Percentiles rank a stretch among this genome's conserved stretches.
These are phyloP conservation scores for Drosophila subobscura DNA, from an alignment of 1,140 invertebrate genomes.

Conservation along the genomic window DNA sequence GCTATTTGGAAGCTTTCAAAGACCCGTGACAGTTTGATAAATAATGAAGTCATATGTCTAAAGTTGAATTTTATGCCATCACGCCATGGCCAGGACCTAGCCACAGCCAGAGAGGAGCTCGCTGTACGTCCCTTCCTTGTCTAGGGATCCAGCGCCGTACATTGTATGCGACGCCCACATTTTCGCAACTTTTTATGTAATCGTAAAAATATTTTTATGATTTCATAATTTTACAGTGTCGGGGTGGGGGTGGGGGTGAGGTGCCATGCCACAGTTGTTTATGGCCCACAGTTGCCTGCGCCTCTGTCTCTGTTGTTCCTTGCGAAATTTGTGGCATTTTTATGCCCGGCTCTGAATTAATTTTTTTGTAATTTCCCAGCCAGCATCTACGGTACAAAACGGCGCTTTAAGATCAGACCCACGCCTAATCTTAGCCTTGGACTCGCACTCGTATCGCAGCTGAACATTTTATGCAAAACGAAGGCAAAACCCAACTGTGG, in stretches of 20 bases:
- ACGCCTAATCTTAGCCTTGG: slow-evolving; percentile 61
- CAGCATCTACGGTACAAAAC: slow-evolving; percentile 43
- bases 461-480: slow-evolving; percentile 74
- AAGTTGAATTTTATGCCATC: slow-evolving; percentile 76
- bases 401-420: slow-evolving; percentile 53
- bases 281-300: slow-evolving; percentile 34
- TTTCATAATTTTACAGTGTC: slow-evolving; percentile 81
- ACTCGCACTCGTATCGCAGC: slow-evolving; percentile 37
- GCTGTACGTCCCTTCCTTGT: slow-evolving; percentile 19
- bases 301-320: slow-evolving; percentile 5
- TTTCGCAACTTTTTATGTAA: slow-evolving; percentile 78
- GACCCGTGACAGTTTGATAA: slow-evolving; percentile 70
- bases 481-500: slow-evolving; percentile 65
- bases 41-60: slow-evolving; percentile 81
- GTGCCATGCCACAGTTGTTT: too few species aligned
- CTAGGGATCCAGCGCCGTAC: slow-evolving; percentile 27
- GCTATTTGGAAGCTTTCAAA: slow-evolving; percentile 56
- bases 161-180: slow-evolving; percentile 61
- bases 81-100: slow-evolving; percentile 63
- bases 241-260: slow-evolving; percentile 26
- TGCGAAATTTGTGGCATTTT: slow-evolving; percentile 53
- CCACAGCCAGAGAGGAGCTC: neutral
- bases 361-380: slow-evolving; percentile 50
- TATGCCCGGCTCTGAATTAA: slow-evolving; percentile 35
- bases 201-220: slow-evolving; percentile 82